Conservation (phyloP, 2,888 invertebrate genomes). For the Argyresthia albistria region DNA sequence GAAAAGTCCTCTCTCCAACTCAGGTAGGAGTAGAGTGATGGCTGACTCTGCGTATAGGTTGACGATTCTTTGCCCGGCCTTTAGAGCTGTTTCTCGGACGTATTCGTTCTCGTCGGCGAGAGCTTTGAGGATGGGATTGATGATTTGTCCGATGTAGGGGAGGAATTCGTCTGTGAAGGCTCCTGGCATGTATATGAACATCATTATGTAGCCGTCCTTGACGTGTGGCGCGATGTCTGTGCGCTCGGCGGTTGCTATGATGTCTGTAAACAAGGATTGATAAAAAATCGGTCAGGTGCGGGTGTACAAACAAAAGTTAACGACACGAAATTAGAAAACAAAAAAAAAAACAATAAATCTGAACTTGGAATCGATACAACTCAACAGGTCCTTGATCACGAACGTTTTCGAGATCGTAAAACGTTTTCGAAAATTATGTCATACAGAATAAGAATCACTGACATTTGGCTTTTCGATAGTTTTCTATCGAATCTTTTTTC, state of each 20-base stretch:
- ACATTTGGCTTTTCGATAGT: no score
- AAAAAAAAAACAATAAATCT: no score
- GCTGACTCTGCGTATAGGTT: constrained; percentile 97
- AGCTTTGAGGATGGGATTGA: constrained; percentile 97
- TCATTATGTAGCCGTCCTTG: constrained; percentile 99
- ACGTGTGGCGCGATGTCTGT: constrained; percentile 96
- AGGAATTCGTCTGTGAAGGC: constrained; percentile 97
- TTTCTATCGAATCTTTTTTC: no score
- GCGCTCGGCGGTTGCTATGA: constrained; percentile 93
- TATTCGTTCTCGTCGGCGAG: constrained; percentile 99
- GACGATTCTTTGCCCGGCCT: constrained; percentile 97
- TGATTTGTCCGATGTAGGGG: constrained; percentile 96
- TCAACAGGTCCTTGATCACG: no score
- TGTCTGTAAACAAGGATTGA: constrained; percentile 67
- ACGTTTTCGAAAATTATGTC: no score
- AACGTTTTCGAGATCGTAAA: no score
- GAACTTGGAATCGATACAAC: no score
- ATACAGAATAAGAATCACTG: no score
- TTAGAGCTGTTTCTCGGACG: constrained; percentile 96
- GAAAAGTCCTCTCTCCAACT: constrained; percentile 93
- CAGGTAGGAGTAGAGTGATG: constrained; percentile 92
- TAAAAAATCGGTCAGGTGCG: background rate
- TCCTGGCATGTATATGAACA: constrained; percentile 99
- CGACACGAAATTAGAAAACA: no score
- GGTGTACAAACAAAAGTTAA: background rate